Evolutionary conservation across 1,140 invertebrate species (phyloP).

Genomic region (Drosophila rufa): DNA sequence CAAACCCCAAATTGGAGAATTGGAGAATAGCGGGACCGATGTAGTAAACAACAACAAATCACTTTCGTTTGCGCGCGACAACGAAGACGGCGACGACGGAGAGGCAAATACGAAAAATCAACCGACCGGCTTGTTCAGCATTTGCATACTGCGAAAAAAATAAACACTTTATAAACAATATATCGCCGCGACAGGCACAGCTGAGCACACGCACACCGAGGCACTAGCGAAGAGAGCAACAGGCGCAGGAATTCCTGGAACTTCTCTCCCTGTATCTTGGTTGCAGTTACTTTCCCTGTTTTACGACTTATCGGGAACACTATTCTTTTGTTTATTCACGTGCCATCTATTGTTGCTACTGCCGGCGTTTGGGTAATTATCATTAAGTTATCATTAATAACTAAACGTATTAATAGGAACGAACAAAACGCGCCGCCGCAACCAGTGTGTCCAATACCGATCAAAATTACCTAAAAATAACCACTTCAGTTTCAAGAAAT

Average conservation of each 20-base stretch:
- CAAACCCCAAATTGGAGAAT: constrained; percentile 54
- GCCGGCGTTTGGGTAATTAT: constrained; percentile 1
- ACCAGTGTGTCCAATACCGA: constrained; percentile 2
- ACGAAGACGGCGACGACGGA: neutral
- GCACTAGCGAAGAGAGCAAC: constrained; percentile 52
- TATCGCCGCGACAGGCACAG: constrained; percentile 54
- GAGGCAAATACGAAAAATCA: constrained; percentile 32
- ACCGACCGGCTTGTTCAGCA: constrained; percentile 71
- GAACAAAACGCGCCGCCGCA: constrained; percentile 51
- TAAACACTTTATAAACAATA: constrained; percentile 72
- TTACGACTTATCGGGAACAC: neutral
- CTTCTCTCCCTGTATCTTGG: neutral
- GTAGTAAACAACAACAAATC: constrained; percentile 62
- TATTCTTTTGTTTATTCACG: neutral
- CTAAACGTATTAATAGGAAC: constrained; percentile 17
- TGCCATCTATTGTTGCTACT: neutral
- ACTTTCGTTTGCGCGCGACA: constrained; percentile 71
- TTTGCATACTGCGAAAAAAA: constrained; percentile 66
- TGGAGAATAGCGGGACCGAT: constrained; percentile 19
- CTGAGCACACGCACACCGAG: constrained; percentile 48
- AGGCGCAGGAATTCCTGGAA: constrained; percentile 57
- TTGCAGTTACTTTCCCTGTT: constrained; percentile 5
- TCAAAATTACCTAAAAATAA: neutral
- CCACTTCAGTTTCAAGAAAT: neutral
- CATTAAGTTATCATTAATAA: neutral